Conservation (phyloP, 2,797 vertebrate species). For the Diceros bicornis region DNA sequence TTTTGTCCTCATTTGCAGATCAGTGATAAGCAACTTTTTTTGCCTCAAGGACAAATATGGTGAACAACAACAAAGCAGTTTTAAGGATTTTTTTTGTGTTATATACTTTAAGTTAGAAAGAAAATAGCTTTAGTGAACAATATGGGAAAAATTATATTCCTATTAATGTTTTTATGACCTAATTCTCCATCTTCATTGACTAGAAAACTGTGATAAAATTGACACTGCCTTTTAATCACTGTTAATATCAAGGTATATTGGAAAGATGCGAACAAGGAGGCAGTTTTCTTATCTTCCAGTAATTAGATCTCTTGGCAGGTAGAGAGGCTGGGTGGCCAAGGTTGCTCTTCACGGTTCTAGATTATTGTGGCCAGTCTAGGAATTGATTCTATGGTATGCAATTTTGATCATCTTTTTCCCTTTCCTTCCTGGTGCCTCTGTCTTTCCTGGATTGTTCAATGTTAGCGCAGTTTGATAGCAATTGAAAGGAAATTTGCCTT, state of each 20-base stretch:
- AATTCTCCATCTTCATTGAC: not conserved
- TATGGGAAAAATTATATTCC: not conserved
- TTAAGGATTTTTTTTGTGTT: not conserved
- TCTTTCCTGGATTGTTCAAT: not conserved
- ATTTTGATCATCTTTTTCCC: not conserved
- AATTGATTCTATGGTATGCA: not conserved
- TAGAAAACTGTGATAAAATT: conserved; percentile 8
- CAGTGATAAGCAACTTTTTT: not conserved
- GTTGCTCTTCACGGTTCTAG: not conserved
- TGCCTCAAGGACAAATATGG: not conserved
- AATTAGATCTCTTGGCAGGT: not conserved
- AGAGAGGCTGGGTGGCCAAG: not conserved
- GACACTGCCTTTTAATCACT: not conserved
- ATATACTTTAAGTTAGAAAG: conserved; percentile 22
- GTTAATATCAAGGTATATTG: not conserved
- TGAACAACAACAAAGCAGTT: not conserved
- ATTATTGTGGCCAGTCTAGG: not conserved
- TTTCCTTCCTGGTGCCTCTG: not conserved
- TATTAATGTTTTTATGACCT: not conserved
- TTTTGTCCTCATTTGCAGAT: conserved; percentile 22
- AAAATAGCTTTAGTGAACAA: not conserved
- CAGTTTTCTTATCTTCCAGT: not conserved
- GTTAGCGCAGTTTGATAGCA: not conserved
- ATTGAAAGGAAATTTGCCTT: conserved; percentile 23
- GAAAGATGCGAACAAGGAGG: not conserved